Percentiles rank a stretch among this genome's conserved stretches.
Conservation (phyloP, 2,797 vertebrate species). For the Rhabdophis nuchalis region DNA sequence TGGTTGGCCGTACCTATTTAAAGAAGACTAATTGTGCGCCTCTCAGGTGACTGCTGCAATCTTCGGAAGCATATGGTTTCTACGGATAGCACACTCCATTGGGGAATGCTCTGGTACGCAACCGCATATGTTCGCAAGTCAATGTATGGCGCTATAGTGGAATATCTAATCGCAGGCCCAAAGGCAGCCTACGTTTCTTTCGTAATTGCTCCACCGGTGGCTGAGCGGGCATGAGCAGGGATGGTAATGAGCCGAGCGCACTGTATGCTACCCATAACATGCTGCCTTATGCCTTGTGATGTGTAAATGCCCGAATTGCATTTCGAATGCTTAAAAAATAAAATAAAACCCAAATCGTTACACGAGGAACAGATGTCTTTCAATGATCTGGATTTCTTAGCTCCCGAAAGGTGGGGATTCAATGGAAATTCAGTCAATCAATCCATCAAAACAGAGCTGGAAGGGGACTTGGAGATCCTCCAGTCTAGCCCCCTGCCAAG, state of each 20-base stretch:
- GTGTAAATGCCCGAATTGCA: neutral
- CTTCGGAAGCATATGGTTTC: conserved; percentile 65
- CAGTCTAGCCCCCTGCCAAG: neutral
- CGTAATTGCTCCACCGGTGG: conserved; percentile 19
- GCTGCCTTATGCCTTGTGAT: neutral
- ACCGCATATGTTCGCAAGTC: conserved; percentile 63
- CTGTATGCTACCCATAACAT: conserved; percentile 18
- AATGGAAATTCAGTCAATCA: neutral
- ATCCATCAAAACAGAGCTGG: neutral
- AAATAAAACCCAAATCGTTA: neutral
- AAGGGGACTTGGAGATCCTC: neutral
- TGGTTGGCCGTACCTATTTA: conserved; percentile 31
- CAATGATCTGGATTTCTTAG: neutral
- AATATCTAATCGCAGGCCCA: conserved; percentile 63
- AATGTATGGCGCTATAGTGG: conserved; percentile 56
- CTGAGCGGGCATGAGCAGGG: conserved; percentile 8
- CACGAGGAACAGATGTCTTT: neutral
- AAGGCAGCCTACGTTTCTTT: conserved; percentile 13
- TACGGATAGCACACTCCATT: conserved; percentile 64
- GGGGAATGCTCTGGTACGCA: conserved; percentile 64
- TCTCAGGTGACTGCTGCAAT: conserved; percentile 54
- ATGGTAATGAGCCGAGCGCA: conserved; percentile 27
- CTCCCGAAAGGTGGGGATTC: neutral
- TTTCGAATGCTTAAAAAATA: conserved; percentile 3
- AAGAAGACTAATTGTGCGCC: conserved; percentile 37